These are phyloP conservation scores for Montipora capitata DNA, from an alignment of 92 coral and sea anemone species.

Conservation along the genomic window DNA sequence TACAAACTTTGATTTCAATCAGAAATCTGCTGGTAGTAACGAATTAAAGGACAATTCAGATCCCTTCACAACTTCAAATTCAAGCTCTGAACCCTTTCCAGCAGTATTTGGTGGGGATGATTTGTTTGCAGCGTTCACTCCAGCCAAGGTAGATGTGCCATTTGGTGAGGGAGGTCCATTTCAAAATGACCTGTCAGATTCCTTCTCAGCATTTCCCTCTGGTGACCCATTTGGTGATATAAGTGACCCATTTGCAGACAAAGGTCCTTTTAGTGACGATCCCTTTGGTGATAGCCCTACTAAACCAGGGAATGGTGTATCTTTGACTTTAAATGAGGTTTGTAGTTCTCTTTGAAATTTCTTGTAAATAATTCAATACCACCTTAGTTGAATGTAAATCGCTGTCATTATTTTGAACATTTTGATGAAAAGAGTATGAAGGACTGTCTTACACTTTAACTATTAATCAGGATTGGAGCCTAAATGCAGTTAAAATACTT, in stretches of 20 bases:
- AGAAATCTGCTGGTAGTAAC: constrained; percentile 8
- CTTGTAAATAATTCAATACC: not conserved
- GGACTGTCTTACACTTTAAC: no score
- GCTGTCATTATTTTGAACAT: no score
- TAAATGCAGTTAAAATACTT: no score
- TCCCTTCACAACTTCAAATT: constrained; percentile 46
- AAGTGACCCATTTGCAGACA: constrained; percentile 95
- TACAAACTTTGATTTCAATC: constrained; percentile 79
- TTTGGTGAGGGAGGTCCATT: constrained; percentile 53
- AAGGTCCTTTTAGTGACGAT: constrained; percentile 70
- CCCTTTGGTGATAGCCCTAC: constrained; percentile 85
- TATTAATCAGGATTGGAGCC: no score
- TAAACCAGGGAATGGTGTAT: constrained; percentile 33
- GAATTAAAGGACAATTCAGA: constrained; percentile 30
- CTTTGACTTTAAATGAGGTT: constrained; percentile 85
- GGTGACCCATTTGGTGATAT: constrained; percentile 92
- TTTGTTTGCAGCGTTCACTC: constrained; percentile 67
- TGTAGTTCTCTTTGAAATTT: constrained; percentile 3
- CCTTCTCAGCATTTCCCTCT: constrained; percentile 71
- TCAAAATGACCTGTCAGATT: constrained; percentile 69
- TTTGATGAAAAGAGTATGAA: no score
- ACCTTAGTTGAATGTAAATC: no score
- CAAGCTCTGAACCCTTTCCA: constrained; percentile 34
- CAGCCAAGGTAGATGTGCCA: constrained; percentile 29
- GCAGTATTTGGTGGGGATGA: constrained; percentile 59